Evolutionary conservation across 1,140 invertebrate genomes (phyloP).

Genomic region (Eumaeus atala): DNA sequence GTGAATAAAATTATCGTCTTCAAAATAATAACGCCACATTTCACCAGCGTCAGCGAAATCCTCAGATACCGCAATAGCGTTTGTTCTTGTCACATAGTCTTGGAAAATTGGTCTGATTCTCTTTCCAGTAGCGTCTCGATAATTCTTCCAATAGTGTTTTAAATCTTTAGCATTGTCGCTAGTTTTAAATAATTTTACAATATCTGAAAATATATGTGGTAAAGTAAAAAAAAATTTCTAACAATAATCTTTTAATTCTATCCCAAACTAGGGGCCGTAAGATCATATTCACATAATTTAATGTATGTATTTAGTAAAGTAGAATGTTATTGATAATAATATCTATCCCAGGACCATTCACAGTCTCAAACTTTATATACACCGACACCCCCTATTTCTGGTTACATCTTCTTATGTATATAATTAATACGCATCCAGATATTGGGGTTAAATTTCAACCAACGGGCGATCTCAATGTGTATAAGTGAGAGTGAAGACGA

Average conservation of each 20-base stretch:
- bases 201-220: constrained; percentile 41
- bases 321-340: too few species aligned
- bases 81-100: constrained; percentile 77
- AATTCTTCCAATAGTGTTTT: constrained; percentile 77
- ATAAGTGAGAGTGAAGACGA: neutral
- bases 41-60: constrained; percentile 77
- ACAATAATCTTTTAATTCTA: too few species aligned
- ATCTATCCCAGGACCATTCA: too few species aligned
- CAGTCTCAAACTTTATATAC: too few species aligned
- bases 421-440: too few species aligned
- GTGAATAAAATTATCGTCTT: constrained; percentile 63
- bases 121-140: constrained; percentile 76
- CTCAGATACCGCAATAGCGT: constrained; percentile 75
- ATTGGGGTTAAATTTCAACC: too few species aligned
- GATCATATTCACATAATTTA: too few species aligned
- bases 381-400: too few species aligned
- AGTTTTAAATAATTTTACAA: constrained; percentile 56
- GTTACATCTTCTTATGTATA: too few species aligned
- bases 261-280: too few species aligned
- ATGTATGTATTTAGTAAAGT: too few species aligned
- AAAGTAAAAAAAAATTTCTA: too few species aligned
- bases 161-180: constrained; percentile 72
- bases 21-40: constrained; percentile 79
- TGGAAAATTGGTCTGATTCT: constrained; percentile 76
- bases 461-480: neutral